Conservation (phyloP, 2,888 invertebrate species). For the Oscheius sp. region DNA sequence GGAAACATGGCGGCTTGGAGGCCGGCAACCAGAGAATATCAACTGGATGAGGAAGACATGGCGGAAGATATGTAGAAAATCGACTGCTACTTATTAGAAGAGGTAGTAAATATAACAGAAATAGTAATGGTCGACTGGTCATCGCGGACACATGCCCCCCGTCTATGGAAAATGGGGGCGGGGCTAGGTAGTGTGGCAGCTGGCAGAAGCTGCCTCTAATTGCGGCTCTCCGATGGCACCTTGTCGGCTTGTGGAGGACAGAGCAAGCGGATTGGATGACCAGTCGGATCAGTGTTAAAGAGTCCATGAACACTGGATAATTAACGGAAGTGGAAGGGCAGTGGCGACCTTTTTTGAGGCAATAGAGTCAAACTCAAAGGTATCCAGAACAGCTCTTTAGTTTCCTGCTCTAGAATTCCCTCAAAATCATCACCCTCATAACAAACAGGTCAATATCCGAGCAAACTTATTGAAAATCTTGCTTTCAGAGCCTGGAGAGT, state of each 20-base stretch:
- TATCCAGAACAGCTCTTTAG: no score
- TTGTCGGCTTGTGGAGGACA: not conserved
- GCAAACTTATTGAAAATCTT: no score
- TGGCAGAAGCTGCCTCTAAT: slow-evolving; percentile 35
- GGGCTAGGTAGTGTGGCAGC: slow-evolving; percentile 31
- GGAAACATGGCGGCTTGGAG: slow-evolving; percentile 60
- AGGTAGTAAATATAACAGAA: not conserved
- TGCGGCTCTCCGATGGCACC: slow-evolving; percentile 33
- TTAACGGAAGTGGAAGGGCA: not conserved
- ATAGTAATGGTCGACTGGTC: slow-evolving; percentile 24
- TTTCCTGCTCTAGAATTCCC: no score
- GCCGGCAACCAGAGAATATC: slow-evolving; percentile 53
- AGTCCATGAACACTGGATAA: not conserved
- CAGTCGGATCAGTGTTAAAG: not conserved
- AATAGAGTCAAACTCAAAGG: no score
- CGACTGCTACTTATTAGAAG: not conserved
- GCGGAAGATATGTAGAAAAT: not conserved
- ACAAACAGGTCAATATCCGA: no score
- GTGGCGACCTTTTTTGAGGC: no score
- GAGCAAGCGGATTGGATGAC: not conserved
- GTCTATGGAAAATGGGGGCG: slow-evolving; percentile 27
- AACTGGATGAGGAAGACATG: slow-evolving; percentile 35
- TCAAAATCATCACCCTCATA: no score
- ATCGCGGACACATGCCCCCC: slow-evolving; percentile 32
- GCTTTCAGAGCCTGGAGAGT: no score